These are phyloP conservation scores for Ferdinandea cuprea DNA, from an alignment of 2,888 invertebrate genomes.

Conservation along the genomic window DNA sequence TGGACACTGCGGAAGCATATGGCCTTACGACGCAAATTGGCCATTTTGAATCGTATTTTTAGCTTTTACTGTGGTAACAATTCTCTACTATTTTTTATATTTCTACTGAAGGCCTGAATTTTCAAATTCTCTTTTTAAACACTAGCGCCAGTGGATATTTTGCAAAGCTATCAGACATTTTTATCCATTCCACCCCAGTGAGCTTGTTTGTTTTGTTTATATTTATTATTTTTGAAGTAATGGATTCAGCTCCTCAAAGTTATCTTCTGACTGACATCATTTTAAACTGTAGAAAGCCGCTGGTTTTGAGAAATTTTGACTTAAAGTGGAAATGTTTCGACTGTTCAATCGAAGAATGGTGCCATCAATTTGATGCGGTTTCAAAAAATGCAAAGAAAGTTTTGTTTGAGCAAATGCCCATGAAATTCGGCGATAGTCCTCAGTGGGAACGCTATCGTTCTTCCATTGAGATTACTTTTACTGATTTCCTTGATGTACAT, in stretches of 20 bases:
- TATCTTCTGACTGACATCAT: constrained; percentile 78
- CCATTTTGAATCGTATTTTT: too few species aligned
- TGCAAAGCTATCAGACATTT: too few species aligned
- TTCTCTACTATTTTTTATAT: too few species aligned
- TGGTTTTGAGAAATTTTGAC: constrained; percentile 78
- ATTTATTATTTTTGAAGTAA: too few species aligned
- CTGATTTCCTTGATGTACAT: constrained; percentile 85
- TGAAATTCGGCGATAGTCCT: constrained; percentile 83
- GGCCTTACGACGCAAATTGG: too few species aligned
- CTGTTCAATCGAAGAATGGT: constrained; percentile 79
- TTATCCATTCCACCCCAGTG: too few species aligned
- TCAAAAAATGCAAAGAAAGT: neutral
- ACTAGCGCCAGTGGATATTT: too few species aligned
- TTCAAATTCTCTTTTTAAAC: too few species aligned
- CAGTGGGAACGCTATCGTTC: constrained; percentile 91
- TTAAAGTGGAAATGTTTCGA: constrained; percentile 80
- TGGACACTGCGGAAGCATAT: too few species aligned
- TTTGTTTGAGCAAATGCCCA: constrained; percentile 78
- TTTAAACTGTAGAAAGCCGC: constrained; percentile 80
- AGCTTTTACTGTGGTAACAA: too few species aligned
- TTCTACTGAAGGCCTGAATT: too few species aligned
- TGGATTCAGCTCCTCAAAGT: neutral
- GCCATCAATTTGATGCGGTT: constrained; percentile 76
- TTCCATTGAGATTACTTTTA: constrained; percentile 85
- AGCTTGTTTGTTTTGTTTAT: too few species aligned